Percentiles rank a stretch among this genome's conserved stretches.
These are phyloP conservation scores for Tetragonisca angustula DNA, from an alignment of 2,888 invertebrate genomes.

Conservation along the genomic window DNA sequence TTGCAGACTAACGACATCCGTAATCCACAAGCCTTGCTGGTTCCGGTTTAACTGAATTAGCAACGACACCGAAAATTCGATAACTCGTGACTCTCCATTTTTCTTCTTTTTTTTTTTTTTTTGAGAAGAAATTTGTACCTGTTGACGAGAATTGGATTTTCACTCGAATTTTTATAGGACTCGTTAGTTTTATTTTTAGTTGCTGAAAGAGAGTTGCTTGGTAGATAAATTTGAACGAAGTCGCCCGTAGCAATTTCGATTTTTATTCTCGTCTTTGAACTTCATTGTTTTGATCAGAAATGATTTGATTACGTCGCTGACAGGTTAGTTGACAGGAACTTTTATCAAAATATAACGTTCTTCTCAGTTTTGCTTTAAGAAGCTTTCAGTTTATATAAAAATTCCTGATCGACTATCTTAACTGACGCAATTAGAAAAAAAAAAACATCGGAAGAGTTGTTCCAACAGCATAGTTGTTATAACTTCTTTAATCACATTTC, in stretches of 20 bases:
- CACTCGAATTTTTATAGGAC: not conserved
- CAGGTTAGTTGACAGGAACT: not conserved
- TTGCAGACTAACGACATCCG: slow-evolving; percentile 19
- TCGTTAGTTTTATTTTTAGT: not conserved
- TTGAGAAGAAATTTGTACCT: not conserved
- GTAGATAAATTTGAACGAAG: no score
- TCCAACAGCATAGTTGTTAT: not conserved
- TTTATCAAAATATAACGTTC: not conserved
- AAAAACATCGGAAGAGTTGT: not conserved
- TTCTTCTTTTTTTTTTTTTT: not conserved
- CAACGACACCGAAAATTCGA: not conserved
- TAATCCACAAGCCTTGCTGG: slow-evolving; percentile 5
- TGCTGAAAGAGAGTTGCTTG: not conserved
- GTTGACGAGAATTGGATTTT: not conserved
- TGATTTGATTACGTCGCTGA: no score
- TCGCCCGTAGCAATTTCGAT: no score
- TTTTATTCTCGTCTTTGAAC: no score
- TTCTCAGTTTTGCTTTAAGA: not conserved
- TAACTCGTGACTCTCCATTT: no score
- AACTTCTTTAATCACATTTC: not conserved
- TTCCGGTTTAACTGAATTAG: slow-evolving; percentile 29
- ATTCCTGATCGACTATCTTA: not conserved
- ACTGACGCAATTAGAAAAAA: not conserved
- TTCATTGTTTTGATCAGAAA: no score
- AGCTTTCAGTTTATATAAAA: not conserved